Base-by-base conservation (phyloP, 2,888 invertebrate species). In the Fragum sueziense region DNA sequence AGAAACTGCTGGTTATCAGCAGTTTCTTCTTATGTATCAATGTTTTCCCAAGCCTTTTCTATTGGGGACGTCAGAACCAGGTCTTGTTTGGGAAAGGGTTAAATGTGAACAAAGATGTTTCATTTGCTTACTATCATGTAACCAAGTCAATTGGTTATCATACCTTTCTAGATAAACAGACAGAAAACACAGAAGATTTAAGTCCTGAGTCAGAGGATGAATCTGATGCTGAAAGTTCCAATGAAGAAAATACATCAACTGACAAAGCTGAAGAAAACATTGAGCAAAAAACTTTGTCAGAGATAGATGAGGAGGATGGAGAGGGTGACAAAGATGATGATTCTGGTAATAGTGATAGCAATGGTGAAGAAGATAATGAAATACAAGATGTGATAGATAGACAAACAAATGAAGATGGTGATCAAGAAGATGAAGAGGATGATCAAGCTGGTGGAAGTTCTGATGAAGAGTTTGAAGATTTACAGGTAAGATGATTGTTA, bases 291-390 rank as follows among this genome's bases (percentile, higher is more conserved):
- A 47, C 7, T 47, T 9, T n/a, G n/a, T 3, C 14, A 47, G 20
- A 47, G n/a, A 47, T n/a, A 47, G 47, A 37, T 37, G 37, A 37
- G 37, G 37, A 37, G 37, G 37, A 37, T 37, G 14, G 37, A 9
- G 37, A 37, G 7, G 14, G 37, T 37, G 37, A 37, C 37, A 37
- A 14, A 37, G 37, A 37, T 47, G 84, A 82, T 29, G 72, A 69
- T 51, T 70, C 37, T 51, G 52, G 31, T 9, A 29, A 69, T 14
- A 11, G 37, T 33, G 69, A 27, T 25, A 80, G 81, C 47, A 61
- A 51, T 37, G 76, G 75, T 41, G 82, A 79, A 3, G 74, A 52
- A 34, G 78, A 79, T n/a, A 77, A 79, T 34, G 70, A 75, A 71
- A 84, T 76, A 41, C 75, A 75, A 47, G 75, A 71, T n/a, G 61